Base-by-base conservation (phyloP, 2,888 invertebrate species). In the Melanargia galathea region DNA sequence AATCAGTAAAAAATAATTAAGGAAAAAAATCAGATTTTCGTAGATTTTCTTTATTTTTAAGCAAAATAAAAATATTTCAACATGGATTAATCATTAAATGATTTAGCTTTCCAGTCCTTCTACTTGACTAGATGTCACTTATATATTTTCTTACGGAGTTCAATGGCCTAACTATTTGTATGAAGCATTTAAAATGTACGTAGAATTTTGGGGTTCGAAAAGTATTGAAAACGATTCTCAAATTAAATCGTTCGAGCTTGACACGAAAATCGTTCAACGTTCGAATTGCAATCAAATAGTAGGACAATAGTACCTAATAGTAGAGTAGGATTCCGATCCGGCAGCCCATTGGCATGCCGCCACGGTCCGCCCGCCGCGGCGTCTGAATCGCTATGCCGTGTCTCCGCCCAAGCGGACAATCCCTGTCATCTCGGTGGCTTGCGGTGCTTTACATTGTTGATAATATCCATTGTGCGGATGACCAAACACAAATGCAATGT, bases 331-430 rank as follows among this genome's bases (percentile, higher is more conserved):
- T 65, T 63, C 65, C 67, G 18, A 62, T 60, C 20, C 54, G 65
- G 60, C 64, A 62, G 60, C 62, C 60, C 63, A 65, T 67, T 70
- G 71, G 71, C 70, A 71, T 45, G 52, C 63, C 57, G 69, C 70
- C 70, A 71, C 57, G 64, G 63, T 60, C 30, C 52, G 62, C 55
- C 60, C 62, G 59, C 56, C 56, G 67, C 60, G 64, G 65, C 66
- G 68, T 67, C 65, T 63, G 54, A 63, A 62, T 62, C 71, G 63
- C 58, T 64, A 63, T 64, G 60, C 61, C 62, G 63, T 62, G 66
- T 63, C 66, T 57, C 62, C 62, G 60, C 63, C 63, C 62, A 59
- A 57, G 52, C 59, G 26, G 64, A 67, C 69, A 66, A 67, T 68
- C 67, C 59, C 62, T 59, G 65, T 57, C 59, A 63, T 62, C 60